Evolutionary conservation across 2,888 invertebrate species (phyloP), one percentile per base, ranked within the genome.

Genomic region (Andrena bucephala): DNA sequence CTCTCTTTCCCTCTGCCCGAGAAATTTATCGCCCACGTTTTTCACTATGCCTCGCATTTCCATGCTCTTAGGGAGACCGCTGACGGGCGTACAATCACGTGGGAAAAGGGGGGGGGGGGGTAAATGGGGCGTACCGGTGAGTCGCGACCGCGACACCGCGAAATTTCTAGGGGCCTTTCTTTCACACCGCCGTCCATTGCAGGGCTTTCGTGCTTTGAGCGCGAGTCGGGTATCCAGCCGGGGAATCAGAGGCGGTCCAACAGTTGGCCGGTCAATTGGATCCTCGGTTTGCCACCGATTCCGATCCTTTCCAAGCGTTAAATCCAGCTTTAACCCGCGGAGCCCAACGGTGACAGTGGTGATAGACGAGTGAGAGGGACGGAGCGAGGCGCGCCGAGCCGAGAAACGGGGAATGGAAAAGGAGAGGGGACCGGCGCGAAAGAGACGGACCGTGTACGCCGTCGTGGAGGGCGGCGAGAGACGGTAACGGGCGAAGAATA

Each of bases 241-340:
- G 78, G 29, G 80, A 81, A 85, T 81, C 77, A 69, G 72, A 70
- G 66, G 48, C 69, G 76, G 66, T 62, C 66, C 27, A 76, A 83
- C 76, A 52, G 76, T 83, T 42, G 76, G 70, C 69, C 75, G 76
- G 79, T 83, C 84, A 76, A 84, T 84, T 73, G 84, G 84, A 70
- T 62, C 72, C 60, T 76, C 76, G 84, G 72, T 80, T 73, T 80
- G 73, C 79, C 79, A 63, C 72, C 79, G 79, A 72, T 80, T 79
- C 73, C 70, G 76, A 80, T 84, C 65, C 76, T 72, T 80, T 48
- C 42, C 42, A 59, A 69, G 10, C 79, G 84, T 72, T 42, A 67
- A 84, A 83, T 83, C 76, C 76, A 80, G 76, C 80, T 84, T 77
- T 70, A 24, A 27, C 57, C 24, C 59, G 29, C 42, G 63, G n/a